Conservation (phyloP, 2,113 vertebrate genomes). For the Motacilla tschutschensis region DNA sequence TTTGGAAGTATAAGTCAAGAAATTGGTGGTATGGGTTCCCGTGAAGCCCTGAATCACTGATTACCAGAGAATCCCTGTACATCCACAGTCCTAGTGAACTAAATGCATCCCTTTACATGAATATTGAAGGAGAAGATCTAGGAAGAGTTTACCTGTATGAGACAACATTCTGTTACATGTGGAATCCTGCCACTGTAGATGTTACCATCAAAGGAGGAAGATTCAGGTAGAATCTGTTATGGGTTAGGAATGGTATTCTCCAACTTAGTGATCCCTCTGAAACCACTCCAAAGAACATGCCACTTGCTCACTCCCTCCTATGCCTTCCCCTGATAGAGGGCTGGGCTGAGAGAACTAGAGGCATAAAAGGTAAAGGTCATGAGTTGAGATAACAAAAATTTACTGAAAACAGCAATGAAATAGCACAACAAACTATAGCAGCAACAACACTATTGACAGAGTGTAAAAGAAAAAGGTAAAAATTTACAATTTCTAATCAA, state of each 20-base stretch:
- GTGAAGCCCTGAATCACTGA: background rate
- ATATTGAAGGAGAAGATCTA: background rate
- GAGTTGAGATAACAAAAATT: background rate
- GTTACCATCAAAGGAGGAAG: background rate
- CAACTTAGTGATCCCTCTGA: background rate
- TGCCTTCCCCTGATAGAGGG: background rate
- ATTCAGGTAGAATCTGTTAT: background rate
- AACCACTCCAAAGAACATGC: background rate
- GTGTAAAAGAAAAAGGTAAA: background rate
- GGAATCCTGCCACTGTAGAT: background rate
- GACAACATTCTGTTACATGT: background rate
- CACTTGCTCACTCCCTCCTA: background rate
- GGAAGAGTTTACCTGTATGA: background rate
- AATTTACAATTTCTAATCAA: background rate
- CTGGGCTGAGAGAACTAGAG: background rate
- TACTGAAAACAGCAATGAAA: background rate
- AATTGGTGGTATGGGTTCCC: background rate
- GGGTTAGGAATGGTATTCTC: background rate
- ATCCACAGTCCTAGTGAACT: background rate
- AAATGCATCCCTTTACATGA: background rate
- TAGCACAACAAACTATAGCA: background rate
- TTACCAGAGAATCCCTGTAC: accelerated
- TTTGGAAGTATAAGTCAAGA: background rate
- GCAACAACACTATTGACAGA: background rate
- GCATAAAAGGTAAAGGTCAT: background rate